phyloP scores from a whole-genome alignment of 2,797 vertebrate species.

The Coluber constrictor region DNA sequence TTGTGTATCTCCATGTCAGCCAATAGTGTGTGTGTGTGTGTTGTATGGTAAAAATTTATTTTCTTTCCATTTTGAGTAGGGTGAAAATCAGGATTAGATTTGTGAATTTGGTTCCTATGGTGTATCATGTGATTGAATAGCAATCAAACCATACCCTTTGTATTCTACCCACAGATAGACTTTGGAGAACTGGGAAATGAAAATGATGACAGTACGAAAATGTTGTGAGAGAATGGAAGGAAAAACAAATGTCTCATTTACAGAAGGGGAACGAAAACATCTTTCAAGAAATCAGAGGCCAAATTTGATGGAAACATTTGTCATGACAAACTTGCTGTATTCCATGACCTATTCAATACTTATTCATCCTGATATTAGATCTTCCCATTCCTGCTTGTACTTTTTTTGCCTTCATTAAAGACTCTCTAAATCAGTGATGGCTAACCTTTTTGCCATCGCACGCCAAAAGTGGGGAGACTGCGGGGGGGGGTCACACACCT shows the following conservation, averaged over 20 bases:
- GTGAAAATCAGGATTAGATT: background rate
- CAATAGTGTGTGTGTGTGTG: background rate
- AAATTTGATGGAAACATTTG: background rate
- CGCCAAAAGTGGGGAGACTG: no score
- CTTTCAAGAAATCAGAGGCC: background rate
- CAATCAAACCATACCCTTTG: background rate
- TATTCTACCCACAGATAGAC: background rate
- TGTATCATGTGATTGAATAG: background rate
- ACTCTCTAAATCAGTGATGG: background rate
- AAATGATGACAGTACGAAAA: background rate
- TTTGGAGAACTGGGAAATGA: background rate
- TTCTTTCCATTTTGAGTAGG: background rate
- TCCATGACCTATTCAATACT: background rate
- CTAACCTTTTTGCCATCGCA: no score
- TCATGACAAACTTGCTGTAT: background rate
- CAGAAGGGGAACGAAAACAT: background rate
- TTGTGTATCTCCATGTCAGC: background rate
- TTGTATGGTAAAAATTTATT: background rate
- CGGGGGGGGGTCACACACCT: no score
- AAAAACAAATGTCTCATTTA: background rate
- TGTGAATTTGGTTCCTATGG: background rate
- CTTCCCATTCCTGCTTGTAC: background rate
- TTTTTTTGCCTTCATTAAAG: background rate
- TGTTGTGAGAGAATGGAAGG: background rate
- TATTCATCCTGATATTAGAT: background rate